Evolutionary conservation across 2,113 vertebrate species (phyloP).

Genomic region (Prochilodus magdalenae): DNA sequence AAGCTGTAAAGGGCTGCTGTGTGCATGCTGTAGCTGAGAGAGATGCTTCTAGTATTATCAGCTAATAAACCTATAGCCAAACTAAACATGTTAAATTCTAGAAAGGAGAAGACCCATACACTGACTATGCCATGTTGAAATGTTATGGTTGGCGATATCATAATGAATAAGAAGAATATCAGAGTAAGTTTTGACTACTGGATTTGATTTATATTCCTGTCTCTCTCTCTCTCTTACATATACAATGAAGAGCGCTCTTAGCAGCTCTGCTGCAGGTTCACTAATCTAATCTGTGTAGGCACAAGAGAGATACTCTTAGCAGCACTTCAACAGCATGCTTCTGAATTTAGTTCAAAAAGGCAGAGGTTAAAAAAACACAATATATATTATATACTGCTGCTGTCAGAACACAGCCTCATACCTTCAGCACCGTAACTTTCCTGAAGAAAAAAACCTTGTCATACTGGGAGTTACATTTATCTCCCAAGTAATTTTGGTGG

Average conservation of each 20-base stretch:
- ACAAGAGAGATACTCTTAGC: background rate
- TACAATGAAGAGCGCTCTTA: background rate
- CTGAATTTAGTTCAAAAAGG: background rate
- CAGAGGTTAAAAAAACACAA: no score
- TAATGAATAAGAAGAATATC: background rate
- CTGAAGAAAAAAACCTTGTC: no score
- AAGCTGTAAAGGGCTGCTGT: background rate
- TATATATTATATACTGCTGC: background rate
- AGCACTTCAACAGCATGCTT: background rate
- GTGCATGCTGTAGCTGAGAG: background rate
- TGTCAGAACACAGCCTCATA: no score
- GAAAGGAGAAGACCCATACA: background rate
- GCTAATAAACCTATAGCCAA: background rate
- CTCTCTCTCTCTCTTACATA: background rate
- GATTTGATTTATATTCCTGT: background rate
- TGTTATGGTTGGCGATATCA: background rate
- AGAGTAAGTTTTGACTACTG: background rate
- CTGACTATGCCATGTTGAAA: background rate
- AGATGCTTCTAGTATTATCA: background rate
- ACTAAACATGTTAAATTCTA: background rate
- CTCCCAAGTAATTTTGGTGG: no score
- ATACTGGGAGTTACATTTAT: no score
- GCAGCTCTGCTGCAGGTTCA: background rate
- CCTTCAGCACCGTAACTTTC: no score
- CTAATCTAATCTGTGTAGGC: background rate